Percentiles rank a stretch among this genome's conserved stretches.
Conservation (phyloP, 2,113 vertebrate species). For the Hippocampus guttulatus region DNA sequence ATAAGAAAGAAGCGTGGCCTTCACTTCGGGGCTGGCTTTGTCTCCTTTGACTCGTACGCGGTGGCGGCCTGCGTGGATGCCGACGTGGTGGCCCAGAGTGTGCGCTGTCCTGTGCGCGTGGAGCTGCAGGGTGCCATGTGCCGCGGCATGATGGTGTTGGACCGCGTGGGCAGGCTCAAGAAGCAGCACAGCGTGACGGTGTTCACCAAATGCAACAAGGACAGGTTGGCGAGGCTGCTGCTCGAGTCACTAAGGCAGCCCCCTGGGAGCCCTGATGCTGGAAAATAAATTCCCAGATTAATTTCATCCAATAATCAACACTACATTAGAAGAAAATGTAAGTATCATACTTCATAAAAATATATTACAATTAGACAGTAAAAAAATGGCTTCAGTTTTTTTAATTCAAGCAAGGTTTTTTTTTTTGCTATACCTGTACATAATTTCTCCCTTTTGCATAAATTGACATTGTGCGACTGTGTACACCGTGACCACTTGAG, state of each 20-base stretch:
- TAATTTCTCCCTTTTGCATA: too few relatives aligned
- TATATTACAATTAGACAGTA: too few relatives aligned
- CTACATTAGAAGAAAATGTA: too few relatives aligned
- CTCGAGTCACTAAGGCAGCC: slow-evolving; percentile 57
- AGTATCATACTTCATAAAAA: too few relatives aligned
- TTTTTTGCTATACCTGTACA: too few relatives aligned
- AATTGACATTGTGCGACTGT: too few relatives aligned
- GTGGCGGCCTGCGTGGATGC: slow-evolving; percentile 70
- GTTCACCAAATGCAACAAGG: slow-evolving; percentile 59
- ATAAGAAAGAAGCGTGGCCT: slow-evolving; percentile 39
- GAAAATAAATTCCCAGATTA: background rate
- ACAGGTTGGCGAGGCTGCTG: slow-evolving; percentile 62
- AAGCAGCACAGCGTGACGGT: slow-evolving; percentile 64
- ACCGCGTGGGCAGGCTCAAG: slow-evolving; percentile 50
- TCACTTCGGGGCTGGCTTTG: slow-evolving; percentile 64
- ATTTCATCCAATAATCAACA: too few relatives aligned
- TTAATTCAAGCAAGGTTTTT: too few relatives aligned
- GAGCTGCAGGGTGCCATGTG: slow-evolving; percentile 68
- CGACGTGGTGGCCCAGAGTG: slow-evolving; percentile 58
- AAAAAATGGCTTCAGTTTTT: too few relatives aligned
- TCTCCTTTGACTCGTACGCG: slow-evolving; percentile 70
- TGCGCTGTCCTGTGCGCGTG: slow-evolving; percentile 60
- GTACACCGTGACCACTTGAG: too few relatives aligned
- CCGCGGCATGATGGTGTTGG: slow-evolving; percentile 72
- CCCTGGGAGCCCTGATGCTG: background rate